phyloP scores from a whole-genome alignment of 2,113 vertebrate species.

The Gymnocephalus cernua region DNA sequence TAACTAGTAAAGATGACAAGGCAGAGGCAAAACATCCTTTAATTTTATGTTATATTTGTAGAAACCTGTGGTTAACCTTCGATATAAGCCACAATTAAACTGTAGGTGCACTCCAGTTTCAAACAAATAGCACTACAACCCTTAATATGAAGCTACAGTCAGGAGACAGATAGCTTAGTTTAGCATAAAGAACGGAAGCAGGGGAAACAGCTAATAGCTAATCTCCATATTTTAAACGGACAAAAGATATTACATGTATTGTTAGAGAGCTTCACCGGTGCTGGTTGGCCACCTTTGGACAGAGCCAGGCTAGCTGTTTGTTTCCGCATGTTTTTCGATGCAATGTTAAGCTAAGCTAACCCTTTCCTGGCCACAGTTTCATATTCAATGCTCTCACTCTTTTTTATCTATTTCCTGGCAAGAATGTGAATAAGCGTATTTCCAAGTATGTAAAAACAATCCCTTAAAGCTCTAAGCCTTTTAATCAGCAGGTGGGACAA shows the following conservation, averaged over 20 bases:
- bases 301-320: no score
- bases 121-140: no score
- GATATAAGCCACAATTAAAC: no score
- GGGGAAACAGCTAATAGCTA: neutral
- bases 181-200: neutral
- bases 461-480: neutral
- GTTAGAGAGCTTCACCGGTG: neutral
- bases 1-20: no score
- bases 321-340: neutral
- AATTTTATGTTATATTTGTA: no score
- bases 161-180: neutral
- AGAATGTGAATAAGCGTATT: neutral
- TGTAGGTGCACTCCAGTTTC: no score
- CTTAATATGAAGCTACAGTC: constrained; percentile 6
- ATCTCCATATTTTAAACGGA: neutral
- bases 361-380: neutral
- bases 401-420: neutral
- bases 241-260: neutral
- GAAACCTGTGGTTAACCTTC: no score
- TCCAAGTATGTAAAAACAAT: neutral
- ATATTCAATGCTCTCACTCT: neutral
- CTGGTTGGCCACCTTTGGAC: neutral
- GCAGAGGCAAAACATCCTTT: no score
- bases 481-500: neutral
- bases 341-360: neutral